Conservation (phyloP, 2,888 invertebrate genomes). For the Dasysyrphus albostriatus region DNA sequence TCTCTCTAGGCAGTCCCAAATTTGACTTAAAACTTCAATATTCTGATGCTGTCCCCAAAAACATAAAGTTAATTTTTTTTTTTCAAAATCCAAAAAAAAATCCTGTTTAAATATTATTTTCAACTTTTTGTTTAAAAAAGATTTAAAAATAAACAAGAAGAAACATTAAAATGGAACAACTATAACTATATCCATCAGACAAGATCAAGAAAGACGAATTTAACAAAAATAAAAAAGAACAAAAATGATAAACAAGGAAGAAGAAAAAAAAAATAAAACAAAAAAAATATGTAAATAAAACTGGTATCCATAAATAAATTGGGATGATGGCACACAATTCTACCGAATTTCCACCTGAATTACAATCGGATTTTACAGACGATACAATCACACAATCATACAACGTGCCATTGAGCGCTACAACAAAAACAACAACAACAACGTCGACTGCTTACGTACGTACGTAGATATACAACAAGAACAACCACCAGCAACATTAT, state of each 20-base stretch:
- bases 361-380: conserved; percentile 69
- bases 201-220: conserved; percentile 44
- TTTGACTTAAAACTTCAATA: too few species aligned
- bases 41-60: not conserved
- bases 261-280: conserved; percentile 39
- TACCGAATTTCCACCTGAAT: conserved; percentile 75
- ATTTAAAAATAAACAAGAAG: conserved; percentile 7
- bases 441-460: not conserved
- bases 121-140: not conserved
- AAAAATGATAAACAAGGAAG: conserved; percentile 43
- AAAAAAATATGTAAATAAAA: conserved; percentile 50
- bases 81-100: not conserved
- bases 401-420: conserved; percentile 48
- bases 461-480: not conserved
- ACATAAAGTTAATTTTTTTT: not conserved
- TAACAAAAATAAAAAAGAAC: conserved; percentile 20
- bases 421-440: conserved; percentile 39
- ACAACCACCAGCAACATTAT: not conserved
- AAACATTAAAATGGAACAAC: conserved; percentile 9
- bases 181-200: conserved; percentile 19
- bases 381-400: conserved; percentile 60
- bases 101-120: not conserved
- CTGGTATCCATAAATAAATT: conserved; percentile 74
- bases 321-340: conserved; percentile 73
- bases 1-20: too few species aligned